Percentiles rank a stretch among this genome's conserved stretches.
These are phyloP conservation scores for Brachirus orientalis DNA, from an alignment of 2,113 vertebrate species.

Conservation along the genomic window DNA sequence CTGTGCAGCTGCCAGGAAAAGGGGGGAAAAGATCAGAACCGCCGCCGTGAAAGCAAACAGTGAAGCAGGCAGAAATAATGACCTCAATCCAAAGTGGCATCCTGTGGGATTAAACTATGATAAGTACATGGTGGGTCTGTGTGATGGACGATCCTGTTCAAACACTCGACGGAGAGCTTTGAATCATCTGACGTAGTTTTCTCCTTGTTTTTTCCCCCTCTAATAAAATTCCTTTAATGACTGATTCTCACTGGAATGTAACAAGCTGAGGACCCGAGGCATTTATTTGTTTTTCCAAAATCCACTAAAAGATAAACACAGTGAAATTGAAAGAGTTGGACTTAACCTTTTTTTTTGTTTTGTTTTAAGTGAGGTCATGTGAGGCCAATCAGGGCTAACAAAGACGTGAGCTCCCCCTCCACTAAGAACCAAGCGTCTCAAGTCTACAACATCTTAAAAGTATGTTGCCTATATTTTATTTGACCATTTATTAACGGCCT, in stretches of 20 bases:
- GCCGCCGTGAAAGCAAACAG: slow-evolving; percentile 26
- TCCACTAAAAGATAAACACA: slow-evolving; percentile 8
- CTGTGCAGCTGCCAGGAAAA: slow-evolving; percentile 68
- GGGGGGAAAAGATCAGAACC: slow-evolving; percentile 45
- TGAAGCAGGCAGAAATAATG: slow-evolving; percentile 29
- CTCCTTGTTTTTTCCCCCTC: not conserved
- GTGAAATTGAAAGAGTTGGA: slow-evolving; percentile 1
- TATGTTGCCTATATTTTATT: too few relatives aligned
- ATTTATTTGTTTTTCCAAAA: not conserved
- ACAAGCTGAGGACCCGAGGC: not conserved
- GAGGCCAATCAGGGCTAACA: too few relatives aligned
- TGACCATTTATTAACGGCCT: too few relatives aligned
- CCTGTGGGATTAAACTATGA: slow-evolving; percentile 9
- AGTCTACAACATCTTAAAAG: too few relatives aligned
- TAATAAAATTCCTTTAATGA: not conserved
- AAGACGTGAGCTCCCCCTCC: too few relatives aligned
- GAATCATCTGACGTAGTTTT: too few relatives aligned
- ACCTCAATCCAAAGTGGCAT: slow-evolving; percentile 27
- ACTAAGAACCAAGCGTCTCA: too few relatives aligned
- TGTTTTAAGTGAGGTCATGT: not conserved
- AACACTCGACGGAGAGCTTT: not conserved
- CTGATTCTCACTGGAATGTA: not conserved
- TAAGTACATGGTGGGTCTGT: slow-evolving; percentile 38
- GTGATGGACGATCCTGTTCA: slow-evolving; percentile 48
- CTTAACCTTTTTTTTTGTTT: not conserved